These are phyloP conservation scores for Deilephila elpenor DNA, from an alignment of 2,888 invertebrate genomes.

Conservation along the genomic window DNA sequence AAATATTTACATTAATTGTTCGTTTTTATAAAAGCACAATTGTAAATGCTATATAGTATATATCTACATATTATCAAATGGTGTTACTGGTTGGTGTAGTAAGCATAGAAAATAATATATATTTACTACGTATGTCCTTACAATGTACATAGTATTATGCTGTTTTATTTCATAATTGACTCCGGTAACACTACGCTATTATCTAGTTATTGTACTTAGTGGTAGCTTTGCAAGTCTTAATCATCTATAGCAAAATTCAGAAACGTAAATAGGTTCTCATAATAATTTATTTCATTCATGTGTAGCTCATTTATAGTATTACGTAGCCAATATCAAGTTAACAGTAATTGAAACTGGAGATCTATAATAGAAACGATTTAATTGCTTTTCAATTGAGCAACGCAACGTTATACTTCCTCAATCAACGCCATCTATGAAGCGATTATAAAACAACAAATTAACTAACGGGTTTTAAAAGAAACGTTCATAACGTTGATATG, in stretches of 20 bases:
- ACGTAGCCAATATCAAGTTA: constrained; percentile 10
- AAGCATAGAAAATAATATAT: constrained; percentile 45
- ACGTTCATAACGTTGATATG: constrained; percentile 66
- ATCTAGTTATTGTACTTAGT: constrained; percentile 79
- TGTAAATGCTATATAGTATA: constrained; percentile 34
- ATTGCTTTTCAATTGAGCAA: constrained; percentile 78
- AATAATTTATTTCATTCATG: background rate
- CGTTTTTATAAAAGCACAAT: constrained; percentile 30
- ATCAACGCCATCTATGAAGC: constrained; percentile 42
- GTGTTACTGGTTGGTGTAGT: constrained; percentile 30
- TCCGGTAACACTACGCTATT: constrained; percentile 68
- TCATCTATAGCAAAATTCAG: constrained; percentile 13
- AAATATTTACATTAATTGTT: constrained; percentile 47
- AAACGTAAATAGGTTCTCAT: constrained; percentile 8
- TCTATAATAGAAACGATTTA: constrained; percentile 30
- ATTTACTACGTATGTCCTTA: constrained; percentile 36
- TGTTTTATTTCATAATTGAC: constrained; percentile 72
- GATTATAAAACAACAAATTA: constrained; percentile 36
- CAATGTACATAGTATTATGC: constrained; percentile 45
- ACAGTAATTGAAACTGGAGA: constrained; percentile 34
- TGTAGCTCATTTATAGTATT: constrained; percentile 8
- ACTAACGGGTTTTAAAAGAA: constrained; percentile 37
- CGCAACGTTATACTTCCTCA: constrained; percentile 50
- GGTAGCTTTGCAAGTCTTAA: constrained; percentile 61
- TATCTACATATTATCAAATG: constrained; percentile 31